These are phyloP conservation scores for Lepilemur ruficaudatus DNA, from an alignment of 2,797 vertebrate genomes.

Conservation along the genomic window DNA sequence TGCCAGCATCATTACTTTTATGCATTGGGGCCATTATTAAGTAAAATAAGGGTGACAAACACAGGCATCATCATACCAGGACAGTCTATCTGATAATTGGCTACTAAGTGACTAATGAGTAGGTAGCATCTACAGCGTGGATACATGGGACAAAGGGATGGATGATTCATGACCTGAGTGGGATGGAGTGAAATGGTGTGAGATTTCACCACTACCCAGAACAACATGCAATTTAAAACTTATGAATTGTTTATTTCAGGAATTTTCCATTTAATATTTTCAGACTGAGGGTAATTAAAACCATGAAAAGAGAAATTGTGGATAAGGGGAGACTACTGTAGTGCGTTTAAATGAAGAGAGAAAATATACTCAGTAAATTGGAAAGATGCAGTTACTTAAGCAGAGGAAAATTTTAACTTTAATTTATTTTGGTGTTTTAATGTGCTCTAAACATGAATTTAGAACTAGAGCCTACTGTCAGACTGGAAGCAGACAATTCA, in stretches of 20 bases:
- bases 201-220: background rate
- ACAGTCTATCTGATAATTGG: background rate
- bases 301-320: background rate
- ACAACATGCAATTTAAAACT: background rate
- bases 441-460: background rate
- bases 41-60: background rate
- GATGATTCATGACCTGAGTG: background rate
- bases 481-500: background rate
- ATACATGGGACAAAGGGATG: background rate
- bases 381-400: background rate
- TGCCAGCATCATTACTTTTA: background rate
- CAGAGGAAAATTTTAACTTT: background rate
- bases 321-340: background rate
- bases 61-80: background rate
- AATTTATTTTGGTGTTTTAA: background rate
- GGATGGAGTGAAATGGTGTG: background rate
- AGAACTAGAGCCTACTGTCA: background rate
- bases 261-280: background rate
- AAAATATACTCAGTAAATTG: background rate
- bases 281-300: background rate
- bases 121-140: background rate
- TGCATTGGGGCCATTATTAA: background rate
- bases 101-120: background rate
- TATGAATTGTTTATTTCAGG: background rate
- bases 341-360: background rate